These are phyloP conservation scores for Halesus radiatus DNA, from an alignment of 1,140 invertebrate genomes.

Conservation along the genomic window DNA sequence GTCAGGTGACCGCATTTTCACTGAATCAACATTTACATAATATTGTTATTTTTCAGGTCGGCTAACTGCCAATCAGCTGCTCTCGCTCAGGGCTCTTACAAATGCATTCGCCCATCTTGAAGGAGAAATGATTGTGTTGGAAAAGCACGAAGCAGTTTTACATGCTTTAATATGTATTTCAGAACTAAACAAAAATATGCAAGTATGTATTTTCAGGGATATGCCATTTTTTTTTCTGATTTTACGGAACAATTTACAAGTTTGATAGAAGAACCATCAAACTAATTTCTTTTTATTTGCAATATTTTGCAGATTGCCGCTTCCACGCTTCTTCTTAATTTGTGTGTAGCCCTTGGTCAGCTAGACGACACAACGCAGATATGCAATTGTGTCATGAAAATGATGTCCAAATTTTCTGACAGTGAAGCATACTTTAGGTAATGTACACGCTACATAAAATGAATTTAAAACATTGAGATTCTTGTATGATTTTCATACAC, in stretches of 20 bases:
- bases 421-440: constrained; percentile 68
- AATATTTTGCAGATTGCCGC: constrained; percentile 78
- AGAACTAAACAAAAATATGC: constrained; percentile 77
- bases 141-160: constrained; percentile 72
- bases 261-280: background rate
- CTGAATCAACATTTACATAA: background rate
- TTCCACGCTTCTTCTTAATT: constrained; percentile 85
- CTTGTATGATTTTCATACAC: too few relatives aligned
- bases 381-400: constrained; percentile 61
- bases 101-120: constrained; percentile 80
- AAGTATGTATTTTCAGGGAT: constrained; percentile 65
- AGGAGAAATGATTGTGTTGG: constrained; percentile 75
- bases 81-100: constrained; percentile 80
- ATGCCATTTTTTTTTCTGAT: background rate
- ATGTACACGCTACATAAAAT: background rate
- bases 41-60: constrained; percentile 60
- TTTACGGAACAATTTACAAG: background rate
- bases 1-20: background rate
- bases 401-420: constrained; percentile 60
- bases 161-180: constrained; percentile 71
- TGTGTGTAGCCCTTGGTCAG: constrained; percentile 73
- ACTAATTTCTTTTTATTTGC: background rate
- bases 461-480: background rate
- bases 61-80: constrained; percentile 80
- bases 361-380: constrained; percentile 62